Conservation (phyloP, 2,797 vertebrate species). For the Enteromius radiatus region DNA sequence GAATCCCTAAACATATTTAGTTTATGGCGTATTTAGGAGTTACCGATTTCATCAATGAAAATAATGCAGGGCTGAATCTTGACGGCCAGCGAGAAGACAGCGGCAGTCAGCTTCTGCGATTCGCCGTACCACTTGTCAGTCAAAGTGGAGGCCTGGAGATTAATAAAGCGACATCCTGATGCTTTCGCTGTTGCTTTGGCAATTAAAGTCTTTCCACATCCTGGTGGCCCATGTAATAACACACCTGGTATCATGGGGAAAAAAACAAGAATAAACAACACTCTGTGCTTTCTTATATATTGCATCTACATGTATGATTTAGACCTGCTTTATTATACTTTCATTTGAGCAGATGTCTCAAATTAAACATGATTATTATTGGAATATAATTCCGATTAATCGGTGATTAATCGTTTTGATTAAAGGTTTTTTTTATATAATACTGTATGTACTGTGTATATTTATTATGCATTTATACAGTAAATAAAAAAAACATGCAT, state of each 20-base stretch:
- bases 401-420: too few relatives aligned
- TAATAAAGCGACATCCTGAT: conserved; percentile 84
- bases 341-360: not conserved
- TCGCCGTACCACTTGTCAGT: conserved; percentile 86
- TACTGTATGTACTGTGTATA: too few relatives aligned
- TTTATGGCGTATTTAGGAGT: conserved; percentile 24
- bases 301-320: not conserved
- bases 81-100: conserved; percentile 82
- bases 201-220: conserved; percentile 85
- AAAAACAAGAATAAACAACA: not conserved
- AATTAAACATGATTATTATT: not conserved
- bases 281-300: not conserved
- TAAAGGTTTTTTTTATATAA: too few relatives aligned
- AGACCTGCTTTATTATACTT: not conserved
- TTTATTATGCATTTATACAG: too few relatives aligned
- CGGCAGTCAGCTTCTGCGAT: conserved; percentile 84
- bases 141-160: conserved; percentile 82
- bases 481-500: too few relatives aligned
- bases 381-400: not conserved
- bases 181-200: conserved; percentile 85
- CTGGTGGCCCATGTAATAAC: conserved; percentile 79
- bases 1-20: not conserved
- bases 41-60: conserved; percentile 86
- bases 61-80: conserved; percentile 86
- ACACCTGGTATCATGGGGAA: not conserved